phyloP scores from a whole-genome alignment of 2,797 vertebrate genomes.

The Tokudaia tokunoshimensis region DNA sequence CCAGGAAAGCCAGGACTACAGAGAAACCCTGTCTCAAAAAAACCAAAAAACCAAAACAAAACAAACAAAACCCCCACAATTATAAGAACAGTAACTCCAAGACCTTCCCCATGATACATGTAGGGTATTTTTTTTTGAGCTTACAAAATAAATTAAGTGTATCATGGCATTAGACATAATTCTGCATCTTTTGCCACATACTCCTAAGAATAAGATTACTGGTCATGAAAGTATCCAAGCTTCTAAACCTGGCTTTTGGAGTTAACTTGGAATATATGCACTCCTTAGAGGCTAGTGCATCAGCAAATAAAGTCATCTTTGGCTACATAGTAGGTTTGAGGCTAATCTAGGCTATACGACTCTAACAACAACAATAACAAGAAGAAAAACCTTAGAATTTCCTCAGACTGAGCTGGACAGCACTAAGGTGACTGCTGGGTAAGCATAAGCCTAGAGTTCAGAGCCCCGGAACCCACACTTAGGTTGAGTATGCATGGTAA shows the following conservation, averaged over 20 bases:
- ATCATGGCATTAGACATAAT: conserved; percentile 6
- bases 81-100: background rate
- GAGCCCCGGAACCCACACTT: background rate
- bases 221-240: background rate
- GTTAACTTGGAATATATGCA: conserved; percentile 32
- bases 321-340: background rate
- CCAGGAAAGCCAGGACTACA: too few species aligned
- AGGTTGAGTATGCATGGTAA: background rate
- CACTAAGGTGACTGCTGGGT: background rate
- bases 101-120: background rate
- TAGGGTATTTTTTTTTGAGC: background rate
- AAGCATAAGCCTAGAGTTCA: background rate
- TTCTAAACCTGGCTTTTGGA: background rate
- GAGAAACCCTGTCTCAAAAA: too few species aligned
- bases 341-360: background rate
- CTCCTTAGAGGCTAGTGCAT: background rate
- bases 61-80: background rate
- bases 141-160: conserved; percentile 31
- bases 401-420: background rate
- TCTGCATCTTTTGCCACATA: conserved; percentile 15
- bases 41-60: too few species aligned
- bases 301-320: background rate
- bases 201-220: background rate
- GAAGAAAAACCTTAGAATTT: background rate
- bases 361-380: background rate